Conservation (phyloP, 2,888 invertebrate genomes). For the Cetonia aurata region DNA sequence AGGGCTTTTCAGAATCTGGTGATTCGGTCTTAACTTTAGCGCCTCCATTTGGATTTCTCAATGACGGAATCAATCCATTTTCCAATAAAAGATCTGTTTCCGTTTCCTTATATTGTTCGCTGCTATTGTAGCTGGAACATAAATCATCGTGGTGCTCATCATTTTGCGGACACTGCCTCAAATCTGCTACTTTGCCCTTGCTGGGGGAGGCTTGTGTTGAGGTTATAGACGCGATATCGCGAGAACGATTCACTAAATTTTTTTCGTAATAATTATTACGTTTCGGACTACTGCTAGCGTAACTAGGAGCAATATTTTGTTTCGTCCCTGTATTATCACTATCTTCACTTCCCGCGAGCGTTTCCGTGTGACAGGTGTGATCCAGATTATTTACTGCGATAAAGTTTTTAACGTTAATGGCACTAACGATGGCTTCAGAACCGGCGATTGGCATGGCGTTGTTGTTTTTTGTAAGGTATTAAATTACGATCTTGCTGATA, state of each 20-base stretch:
- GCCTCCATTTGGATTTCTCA: conserved; percentile 18
- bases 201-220: conserved; percentile 35
- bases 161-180: background rate
- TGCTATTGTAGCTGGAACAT: conserved; percentile 41
- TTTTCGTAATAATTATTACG: conserved; percentile 23
- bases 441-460: conserved; percentile 36
- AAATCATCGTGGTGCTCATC: conserved; percentile 28
- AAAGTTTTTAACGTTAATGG: conserved; percentile 10
- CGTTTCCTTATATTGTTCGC: conserved; percentile 35
- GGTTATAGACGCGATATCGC: conserved; percentile 29
- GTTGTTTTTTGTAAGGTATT: conserved; percentile 32
- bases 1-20: conserved; percentile 61
- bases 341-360: conserved; percentile 17
- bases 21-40: conserved; percentile 45
- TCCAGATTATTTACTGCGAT: conserved; percentile 17
- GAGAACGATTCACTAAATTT: conserved; percentile 16
- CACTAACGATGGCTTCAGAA: conserved; percentile 35
- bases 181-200: conserved; percentile 2
- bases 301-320: conserved; percentile 15
- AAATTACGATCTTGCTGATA: no score
- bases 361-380: conserved; percentile 18
- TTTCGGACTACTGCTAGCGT: conserved; percentile 12
- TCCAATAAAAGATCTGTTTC: conserved; percentile 50
- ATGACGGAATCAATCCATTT: conserved; percentile 45
- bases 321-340: conserved; percentile 29